phyloP scores from a whole-genome alignment of 2,797 vertebrate species.

The Huso huso region DNA sequence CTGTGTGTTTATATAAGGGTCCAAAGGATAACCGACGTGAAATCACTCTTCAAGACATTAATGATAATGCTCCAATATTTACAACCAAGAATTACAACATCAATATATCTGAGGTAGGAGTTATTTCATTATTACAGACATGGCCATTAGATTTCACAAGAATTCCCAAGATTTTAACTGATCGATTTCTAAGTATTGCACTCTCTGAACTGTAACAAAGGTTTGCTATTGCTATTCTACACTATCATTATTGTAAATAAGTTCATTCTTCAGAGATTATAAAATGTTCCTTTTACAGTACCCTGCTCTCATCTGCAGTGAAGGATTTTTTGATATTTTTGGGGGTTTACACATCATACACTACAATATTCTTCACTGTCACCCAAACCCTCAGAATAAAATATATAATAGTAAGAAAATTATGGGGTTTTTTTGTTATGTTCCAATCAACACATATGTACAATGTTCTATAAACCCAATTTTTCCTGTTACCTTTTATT shows the following conservation, averaged over 20 bases:
- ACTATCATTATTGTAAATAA: background rate
- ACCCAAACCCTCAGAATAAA: no score
- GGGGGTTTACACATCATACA: no score
- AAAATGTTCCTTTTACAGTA: no score
- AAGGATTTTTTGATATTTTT: no score
- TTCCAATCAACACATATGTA: no score
- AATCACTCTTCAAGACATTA: constrained; percentile 38
- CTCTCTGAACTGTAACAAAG: background rate
- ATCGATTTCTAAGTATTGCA: background rate
- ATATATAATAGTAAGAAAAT: background rate
- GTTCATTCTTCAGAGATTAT: no score
- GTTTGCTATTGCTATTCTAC: background rate
- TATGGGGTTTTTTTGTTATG: constrained; percentile 11
- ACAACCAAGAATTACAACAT: constrained; percentile 12
- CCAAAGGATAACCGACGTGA: constrained; percentile 26
- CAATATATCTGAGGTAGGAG: constrained; percentile 52
- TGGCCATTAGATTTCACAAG: background rate
- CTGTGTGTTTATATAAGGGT: constrained; percentile 23
- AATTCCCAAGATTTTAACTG: background rate
- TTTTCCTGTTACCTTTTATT: background rate
- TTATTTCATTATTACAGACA: background rate
- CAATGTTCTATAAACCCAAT: no score
- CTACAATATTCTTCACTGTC: background rate
- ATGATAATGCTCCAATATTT: constrained; percentile 57
- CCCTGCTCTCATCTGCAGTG: no score